Evolutionary conservation across 2,113 vertebrate genomes (phyloP).

Genomic region (Cyprinodon brontotheroides): DNA sequence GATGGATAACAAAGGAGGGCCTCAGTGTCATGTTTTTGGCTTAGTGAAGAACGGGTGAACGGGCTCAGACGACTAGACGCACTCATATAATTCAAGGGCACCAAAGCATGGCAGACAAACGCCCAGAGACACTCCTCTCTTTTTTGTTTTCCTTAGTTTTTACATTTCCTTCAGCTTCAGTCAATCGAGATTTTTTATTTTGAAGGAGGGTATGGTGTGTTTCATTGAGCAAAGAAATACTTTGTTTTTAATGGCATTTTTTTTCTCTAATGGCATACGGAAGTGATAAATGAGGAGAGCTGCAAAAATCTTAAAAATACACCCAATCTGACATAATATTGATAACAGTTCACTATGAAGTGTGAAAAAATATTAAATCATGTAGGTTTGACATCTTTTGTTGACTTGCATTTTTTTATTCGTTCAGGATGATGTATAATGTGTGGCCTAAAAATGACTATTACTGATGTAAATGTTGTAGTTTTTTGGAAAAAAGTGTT

Average conservation of each 20-base stretch:
- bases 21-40: conserved; percentile 44
- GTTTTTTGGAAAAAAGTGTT: conserved; percentile 13
- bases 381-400: conserved; percentile 2
- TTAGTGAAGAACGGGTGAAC: conserved; percentile 38
- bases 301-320: conserved; percentile 22
- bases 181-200: conserved; percentile 22
- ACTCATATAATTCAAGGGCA: conserved; percentile 21
- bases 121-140: conserved; percentile 4
- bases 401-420: conserved; percentile 17
- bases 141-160: conserved; percentile 5
- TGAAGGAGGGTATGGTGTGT: conserved; percentile 7
- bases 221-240: conserved; percentile 29
- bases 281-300: conserved; percentile 12
- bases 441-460: background rate
- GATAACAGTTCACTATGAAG: conserved; percentile 44
- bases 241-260: conserved; percentile 10
- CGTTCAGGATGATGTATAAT: background rate
- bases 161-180: conserved; percentile 16
- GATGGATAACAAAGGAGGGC: conserved; percentile 46
- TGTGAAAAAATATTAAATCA: background rate
- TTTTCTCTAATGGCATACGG: conserved; percentile 16
- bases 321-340: conserved; percentile 26
- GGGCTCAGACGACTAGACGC: conserved; percentile 21
- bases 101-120: conserved; percentile 20
- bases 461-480: conserved; percentile 9